phyloP scores from a whole-genome alignment of 2,888 invertebrate species.

The Leptinotarsa peninsularis region DNA sequence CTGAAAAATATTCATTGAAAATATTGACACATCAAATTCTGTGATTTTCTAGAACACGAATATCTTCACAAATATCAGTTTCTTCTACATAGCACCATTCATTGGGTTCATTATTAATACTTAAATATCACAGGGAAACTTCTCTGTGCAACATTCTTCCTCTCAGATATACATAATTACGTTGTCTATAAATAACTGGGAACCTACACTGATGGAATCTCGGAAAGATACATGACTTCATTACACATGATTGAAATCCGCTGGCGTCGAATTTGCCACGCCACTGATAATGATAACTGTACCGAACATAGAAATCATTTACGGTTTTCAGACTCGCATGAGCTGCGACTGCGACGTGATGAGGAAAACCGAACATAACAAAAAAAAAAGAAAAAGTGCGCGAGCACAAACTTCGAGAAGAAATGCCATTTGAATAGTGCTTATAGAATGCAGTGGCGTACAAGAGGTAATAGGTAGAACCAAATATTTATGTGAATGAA shows the following conservation, averaged over 20 bases:
- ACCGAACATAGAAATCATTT: slow-evolving; percentile 18
- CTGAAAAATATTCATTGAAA: too few species aligned
- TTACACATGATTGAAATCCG: slow-evolving; percentile 34
- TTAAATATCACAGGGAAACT: too few species aligned
- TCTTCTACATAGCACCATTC: too few species aligned
- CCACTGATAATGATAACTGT: slow-evolving; percentile 32
- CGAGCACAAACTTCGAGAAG: slow-evolving; percentile 1
- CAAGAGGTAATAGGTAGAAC: neutral
- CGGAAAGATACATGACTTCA: slow-evolving; percentile 35
- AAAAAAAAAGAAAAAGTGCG: slow-evolving; percentile 6
- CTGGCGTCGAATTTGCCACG: slow-evolving; percentile 30
- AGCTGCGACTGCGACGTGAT: slow-evolving; percentile 19
- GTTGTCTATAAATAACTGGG: neutral
- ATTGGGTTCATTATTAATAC: too few species aligned
- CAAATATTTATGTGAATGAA: too few species aligned
- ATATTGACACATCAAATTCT: too few species aligned
- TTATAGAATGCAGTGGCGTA: neutral
- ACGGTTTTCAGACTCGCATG: slow-evolving; percentile 23
- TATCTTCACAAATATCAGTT: too few species aligned
- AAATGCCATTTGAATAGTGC: slow-evolving; percentile 4
- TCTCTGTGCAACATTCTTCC: too few species aligned
- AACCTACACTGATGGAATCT: neutral
- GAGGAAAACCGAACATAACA: slow-evolving; percentile 4
- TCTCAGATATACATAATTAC: too few species aligned
- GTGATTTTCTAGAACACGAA: too few species aligned